Evolutionary conservation across 2,888 invertebrate species (phyloP), one percentile per base, ranked within the genome.

Genomic region (Odontomyia ornata): DNA sequence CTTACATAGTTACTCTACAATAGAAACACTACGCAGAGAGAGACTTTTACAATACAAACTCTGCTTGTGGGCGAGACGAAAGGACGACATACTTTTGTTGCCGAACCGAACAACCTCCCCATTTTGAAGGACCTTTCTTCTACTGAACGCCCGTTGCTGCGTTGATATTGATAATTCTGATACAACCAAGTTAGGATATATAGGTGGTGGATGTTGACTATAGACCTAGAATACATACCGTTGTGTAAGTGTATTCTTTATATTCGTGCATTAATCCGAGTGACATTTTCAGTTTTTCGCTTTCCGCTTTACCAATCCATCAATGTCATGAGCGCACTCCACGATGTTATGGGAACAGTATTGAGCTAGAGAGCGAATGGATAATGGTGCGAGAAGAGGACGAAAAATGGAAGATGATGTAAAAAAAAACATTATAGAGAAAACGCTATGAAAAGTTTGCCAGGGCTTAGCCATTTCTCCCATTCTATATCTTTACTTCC

Each of bases 271-370:
- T 82, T 82, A 82, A 82, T 82, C 82, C 82, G 82, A 81, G 81
- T 82, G 82, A 82, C 82, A 81, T 82, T 81, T 82, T 82, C 81
- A 81, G 82, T 82, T 82, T 82, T 82, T 82, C 81, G 82, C 81
- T 82, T 82, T 80, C 81, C 81, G 81, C 82, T 82, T 80, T 81
- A 77, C 79, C 81, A 81, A 82, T 82, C 81, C 82, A 82, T 82
- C 82, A 82, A 82, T 82, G 82, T 82, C 82, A 81, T 79, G 80
- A 80, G 80, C 80, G 81, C 80, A 81, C 80, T 81, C 80, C 79
- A 80, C 80, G 81, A 78, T 79, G 79, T 78, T 75, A 27, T 36
- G 36, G 52, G 36, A 64, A 15, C 64, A 47, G 43, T 47, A 73
- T 60, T 21, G 47, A 27, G 25, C 57, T 57, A 60, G 52, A 52